phyloP scores from a whole-genome alignment of 2,113 vertebrate species.

The Perca fluviatilis region DNA sequence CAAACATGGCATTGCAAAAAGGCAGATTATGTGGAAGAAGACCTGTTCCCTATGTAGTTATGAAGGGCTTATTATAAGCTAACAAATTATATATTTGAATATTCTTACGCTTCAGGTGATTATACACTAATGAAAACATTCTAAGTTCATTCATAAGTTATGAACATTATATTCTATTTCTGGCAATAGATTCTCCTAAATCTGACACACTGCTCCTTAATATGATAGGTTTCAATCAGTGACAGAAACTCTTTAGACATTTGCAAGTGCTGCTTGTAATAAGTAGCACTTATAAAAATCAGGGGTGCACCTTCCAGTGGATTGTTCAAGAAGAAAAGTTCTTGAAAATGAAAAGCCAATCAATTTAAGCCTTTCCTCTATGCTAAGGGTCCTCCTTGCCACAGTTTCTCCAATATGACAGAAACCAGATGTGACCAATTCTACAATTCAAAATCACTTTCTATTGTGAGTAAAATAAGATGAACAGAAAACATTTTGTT shows the following conservation, averaged over 20 bases:
- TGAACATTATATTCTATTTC: too few species aligned
- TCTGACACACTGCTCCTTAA: too few species aligned
- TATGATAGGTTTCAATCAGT: neutral
- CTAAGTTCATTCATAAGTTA: too few species aligned
- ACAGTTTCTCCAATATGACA: constrained; percentile 22
- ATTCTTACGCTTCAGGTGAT: too few species aligned
- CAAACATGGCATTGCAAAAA: too few species aligned
- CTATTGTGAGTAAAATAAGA: neutral
- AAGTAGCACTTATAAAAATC: neutral
- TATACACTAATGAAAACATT: too few species aligned
- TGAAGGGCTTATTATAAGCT: too few species aligned
- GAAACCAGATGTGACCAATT: neutral
- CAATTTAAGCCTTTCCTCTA: neutral
- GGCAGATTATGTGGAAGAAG: too few species aligned
- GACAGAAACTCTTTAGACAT: neutral
- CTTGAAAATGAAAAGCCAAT: neutral
- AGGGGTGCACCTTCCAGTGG: too few species aligned
- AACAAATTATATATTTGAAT: too few species aligned
- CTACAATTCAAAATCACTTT: constrained; percentile 5
- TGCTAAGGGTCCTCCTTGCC: neutral
- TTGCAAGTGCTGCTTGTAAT: neutral
- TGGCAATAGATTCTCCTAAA: too few species aligned
- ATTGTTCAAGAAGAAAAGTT: neutral
- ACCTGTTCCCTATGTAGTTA: too few species aligned
- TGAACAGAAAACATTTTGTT: neutral